Evolutionary conservation across 1,140 invertebrate genomes (phyloP), one percentile per base, ranked within the genome.

Genomic region (Cataglyphis hispanica): DNA sequence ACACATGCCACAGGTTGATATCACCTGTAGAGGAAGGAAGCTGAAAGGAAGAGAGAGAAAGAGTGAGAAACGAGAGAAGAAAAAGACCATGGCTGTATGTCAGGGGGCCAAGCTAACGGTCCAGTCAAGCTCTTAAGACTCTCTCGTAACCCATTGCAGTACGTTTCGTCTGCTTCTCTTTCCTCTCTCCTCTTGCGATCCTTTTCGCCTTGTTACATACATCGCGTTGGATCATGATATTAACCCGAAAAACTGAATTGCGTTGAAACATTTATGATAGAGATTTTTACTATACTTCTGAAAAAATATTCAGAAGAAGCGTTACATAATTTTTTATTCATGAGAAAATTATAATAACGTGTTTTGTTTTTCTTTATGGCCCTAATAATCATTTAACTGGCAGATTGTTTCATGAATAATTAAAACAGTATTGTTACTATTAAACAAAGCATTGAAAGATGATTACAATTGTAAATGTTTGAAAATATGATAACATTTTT

Each of bases 21-120:
- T 58, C 46, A 61, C 66, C 70, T 25, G 69, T 61, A 53, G 53
- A 74, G 40, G 69, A 84, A 86, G 67, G 70, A 75, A 86, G 81
- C 37, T 58, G 50, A n/a, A 50, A 16, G 43, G 16, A 16, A 50
- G 46, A 50, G 46, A 19, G 46, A 16, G 46, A 50, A 16, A 50
- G 46, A 50, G 46, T 50, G 43, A 50, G 53, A 50, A 53, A 27
- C 31, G 34, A 43, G 16, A 40, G 64, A 25, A 64, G 81, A 72
- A 50, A 34, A 27, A 78, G 74, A 22, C 58, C 34, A 43, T 40
- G 70, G 81, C 93, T 94, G 90, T 94, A 91, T 94, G 93, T 94
- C 92, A 94, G 93, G 90, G 91, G 93, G 93, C 92, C 93, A 93
- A 94, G 85, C 87, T 94, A 94, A 94, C 93, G 93, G 93, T 94